phyloP scores from a whole-genome alignment of 2,113 vertebrate species.

The Vireo altiloquus region DNA sequence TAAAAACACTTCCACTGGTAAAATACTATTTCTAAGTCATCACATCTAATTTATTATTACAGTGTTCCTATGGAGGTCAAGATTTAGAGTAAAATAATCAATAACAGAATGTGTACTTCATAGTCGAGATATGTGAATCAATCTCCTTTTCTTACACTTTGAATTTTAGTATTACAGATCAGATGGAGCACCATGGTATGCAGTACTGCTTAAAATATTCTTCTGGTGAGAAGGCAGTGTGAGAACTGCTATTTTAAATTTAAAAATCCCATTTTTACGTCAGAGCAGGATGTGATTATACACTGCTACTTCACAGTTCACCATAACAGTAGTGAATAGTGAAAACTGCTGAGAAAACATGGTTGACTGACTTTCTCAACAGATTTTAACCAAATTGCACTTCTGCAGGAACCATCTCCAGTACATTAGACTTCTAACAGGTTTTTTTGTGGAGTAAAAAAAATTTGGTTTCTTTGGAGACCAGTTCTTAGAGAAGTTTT shows the following conservation, averaged over 20 bases:
- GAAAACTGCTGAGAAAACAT: neutral
- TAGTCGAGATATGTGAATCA: neutral
- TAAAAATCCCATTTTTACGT: neutral
- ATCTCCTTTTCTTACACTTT: neutral
- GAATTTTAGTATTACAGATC: neutral
- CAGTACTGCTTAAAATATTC: neutral
- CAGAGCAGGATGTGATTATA: slow-evolving; percentile 27
- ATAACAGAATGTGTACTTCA: neutral
- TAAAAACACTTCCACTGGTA: neutral
- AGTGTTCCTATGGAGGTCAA: neutral
- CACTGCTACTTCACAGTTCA: neutral
- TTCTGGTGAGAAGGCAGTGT: neutral
- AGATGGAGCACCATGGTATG: neutral
- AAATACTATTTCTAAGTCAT: neutral
- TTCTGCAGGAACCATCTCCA: neutral
- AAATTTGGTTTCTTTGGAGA: neutral
- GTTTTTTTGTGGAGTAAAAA: neutral
- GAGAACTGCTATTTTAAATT: slow-evolving; percentile 16
- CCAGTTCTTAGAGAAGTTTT: neutral
- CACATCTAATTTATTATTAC: neutral
- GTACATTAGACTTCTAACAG: neutral
- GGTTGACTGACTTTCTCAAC: neutral
- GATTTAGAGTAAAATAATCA: neutral
- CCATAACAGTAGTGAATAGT: neutral
- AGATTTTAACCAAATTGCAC: neutral